Conservation (phyloP, 2,888 invertebrate genomes). For the Phlogophora meticulosa region DNA sequence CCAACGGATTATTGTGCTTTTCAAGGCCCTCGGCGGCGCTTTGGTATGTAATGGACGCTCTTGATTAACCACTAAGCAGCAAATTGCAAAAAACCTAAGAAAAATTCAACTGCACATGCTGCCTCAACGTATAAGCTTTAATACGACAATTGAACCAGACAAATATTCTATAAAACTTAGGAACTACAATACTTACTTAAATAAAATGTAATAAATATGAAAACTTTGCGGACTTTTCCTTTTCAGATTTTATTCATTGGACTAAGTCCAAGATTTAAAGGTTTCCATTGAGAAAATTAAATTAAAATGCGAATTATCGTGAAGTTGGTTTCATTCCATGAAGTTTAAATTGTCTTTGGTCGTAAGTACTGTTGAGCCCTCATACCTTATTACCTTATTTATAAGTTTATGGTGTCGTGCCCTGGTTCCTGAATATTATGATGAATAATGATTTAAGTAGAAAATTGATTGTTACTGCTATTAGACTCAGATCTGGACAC, state of each 20-base stretch:
- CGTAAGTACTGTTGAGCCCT: not conserved
- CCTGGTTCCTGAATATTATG: too few relatives aligned
- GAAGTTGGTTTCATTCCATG: slow-evolving; percentile 25
- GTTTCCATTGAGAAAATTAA: slow-evolving; percentile 51
- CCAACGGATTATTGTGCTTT: too few relatives aligned
- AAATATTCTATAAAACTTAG: not conserved
- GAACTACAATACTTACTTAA: slow-evolving; percentile 34
- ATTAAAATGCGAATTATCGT: slow-evolving; percentile 51
- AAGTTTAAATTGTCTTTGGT: slow-evolving; percentile 26
- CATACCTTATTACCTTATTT: not conserved
- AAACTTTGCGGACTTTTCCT: slow-evolving; percentile 8
- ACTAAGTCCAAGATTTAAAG: slow-evolving; percentile 47
- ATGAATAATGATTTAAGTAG: too few relatives aligned
- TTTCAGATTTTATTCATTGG: slow-evolving; percentile 45
- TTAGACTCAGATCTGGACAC: too few relatives aligned
- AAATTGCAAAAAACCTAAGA: too few relatives aligned
- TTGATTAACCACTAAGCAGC: too few relatives aligned
- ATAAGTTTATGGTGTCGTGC: not conserved
- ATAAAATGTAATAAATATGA: slow-evolving; percentile 35
- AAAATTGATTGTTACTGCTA: too few relatives aligned
- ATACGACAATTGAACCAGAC: not conserved
- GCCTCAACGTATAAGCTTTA: not conserved
- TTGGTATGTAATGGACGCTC: too few relatives aligned
- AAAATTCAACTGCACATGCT: too few relatives aligned
- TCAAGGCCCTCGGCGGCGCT: too few relatives aligned